Percentiles rank a stretch among this genome's conserved stretches.
Evolutionary conservation across 2,113 vertebrate genomes (phyloP).

Genomic region (Crotalus helleri): DNA sequence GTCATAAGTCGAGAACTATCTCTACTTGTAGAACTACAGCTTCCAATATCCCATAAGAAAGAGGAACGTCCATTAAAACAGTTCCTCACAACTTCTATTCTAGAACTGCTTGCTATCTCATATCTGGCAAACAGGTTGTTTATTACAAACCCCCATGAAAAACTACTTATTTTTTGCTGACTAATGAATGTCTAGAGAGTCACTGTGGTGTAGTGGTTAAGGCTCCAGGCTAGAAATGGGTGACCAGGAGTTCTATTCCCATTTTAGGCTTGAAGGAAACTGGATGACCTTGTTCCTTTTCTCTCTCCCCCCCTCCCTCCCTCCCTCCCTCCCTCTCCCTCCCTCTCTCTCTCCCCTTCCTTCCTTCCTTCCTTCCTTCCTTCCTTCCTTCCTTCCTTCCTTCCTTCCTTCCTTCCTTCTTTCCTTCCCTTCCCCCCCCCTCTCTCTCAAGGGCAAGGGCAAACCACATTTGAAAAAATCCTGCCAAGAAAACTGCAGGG

Average conservation of each 20-base stretch:
- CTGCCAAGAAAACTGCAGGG: not conserved
- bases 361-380: too few relatives aligned
- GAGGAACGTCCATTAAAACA: not conserved
- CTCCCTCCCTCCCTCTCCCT: too few relatives aligned
- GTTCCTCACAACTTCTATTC: not conserved
- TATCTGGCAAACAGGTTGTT: not conserved
- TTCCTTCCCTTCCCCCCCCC: too few relatives aligned
- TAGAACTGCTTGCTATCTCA: not conserved
- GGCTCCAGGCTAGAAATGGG: not conserved
- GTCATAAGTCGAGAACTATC: not conserved
- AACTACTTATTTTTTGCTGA: not conserved
- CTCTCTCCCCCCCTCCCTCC: too few relatives aligned
- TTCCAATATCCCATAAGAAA: not conserved
- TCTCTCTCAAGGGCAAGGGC: not conserved
- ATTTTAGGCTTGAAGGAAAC: not conserved
- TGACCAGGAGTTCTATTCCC: not conserved
- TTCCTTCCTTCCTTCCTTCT: too few relatives aligned
- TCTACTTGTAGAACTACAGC: not conserved
- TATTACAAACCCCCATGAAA: not conserved
- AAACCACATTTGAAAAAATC: not conserved
- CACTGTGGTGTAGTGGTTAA: not conserved
- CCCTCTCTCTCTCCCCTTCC: too few relatives aligned
- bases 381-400: too few relatives aligned
- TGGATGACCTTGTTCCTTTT: not conserved
- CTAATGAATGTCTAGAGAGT: not conserved